Percentiles rank a stretch among this genome's conserved stretches.
Conservation (phyloP, 2,888 invertebrate genomes). For the Amaurobius ferox region DNA sequence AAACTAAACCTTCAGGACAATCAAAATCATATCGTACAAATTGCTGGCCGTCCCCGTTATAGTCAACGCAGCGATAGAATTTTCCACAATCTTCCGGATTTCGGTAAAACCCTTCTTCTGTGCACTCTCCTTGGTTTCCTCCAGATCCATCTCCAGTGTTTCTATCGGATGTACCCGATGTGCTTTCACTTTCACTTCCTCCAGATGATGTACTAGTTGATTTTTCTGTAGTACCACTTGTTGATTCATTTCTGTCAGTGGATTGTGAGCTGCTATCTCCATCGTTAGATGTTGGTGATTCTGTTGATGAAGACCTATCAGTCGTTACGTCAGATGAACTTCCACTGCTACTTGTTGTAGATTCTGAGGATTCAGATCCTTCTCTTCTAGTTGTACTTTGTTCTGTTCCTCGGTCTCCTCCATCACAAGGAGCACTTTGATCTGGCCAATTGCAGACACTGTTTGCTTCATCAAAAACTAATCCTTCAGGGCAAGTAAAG, state of each 20-base stretch:
- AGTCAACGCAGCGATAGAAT: conserved; percentile 74
- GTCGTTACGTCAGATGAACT: neutral
- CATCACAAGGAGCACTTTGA: conserved; percentile 83
- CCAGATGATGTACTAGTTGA: neutral
- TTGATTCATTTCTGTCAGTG: neutral
- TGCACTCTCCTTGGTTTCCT: conserved; percentile 34
- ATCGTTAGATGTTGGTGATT: neutral
- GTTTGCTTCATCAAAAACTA: conserved; percentile 83
- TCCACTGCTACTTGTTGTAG: conserved; percentile 1
- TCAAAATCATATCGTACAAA: conserved; percentile 71
- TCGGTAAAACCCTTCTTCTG: conserved; percentile 73
- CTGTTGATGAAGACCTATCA: neutral
- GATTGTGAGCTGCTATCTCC: neutral
- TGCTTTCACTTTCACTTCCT: neutral
- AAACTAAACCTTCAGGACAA: conserved; percentile 73
- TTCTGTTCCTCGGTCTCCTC: neutral
- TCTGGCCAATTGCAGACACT: conserved; percentile 86
- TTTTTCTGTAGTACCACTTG: conserved; percentile 8
- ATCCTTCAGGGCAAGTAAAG: conserved; percentile 87
- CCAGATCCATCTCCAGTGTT: neutral
- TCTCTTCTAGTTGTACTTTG: neutral
- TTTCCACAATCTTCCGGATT: conserved; percentile 73
- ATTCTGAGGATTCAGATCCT: neutral
- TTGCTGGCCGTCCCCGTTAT: conserved; percentile 57
- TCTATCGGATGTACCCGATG: no score